Base-by-base conservation (phyloP, 2,888 invertebrate genomes). In the Agriopis aurantiaria region DNA sequence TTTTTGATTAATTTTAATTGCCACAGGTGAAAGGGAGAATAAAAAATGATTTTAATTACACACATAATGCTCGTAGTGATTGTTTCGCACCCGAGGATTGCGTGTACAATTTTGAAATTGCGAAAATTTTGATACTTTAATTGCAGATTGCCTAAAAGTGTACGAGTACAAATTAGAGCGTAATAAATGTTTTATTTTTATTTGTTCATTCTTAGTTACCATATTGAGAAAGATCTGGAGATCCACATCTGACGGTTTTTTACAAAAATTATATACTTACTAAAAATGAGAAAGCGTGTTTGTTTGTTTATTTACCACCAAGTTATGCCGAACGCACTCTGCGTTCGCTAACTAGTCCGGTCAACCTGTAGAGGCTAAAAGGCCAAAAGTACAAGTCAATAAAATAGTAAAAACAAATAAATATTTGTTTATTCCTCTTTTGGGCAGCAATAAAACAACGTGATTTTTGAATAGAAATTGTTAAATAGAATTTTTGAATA, bases 1-100 rank as follows among this genome's bases (percentile, higher is more conserved):
- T 84, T 75, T 80, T 78, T 83, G 82, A 83, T 84, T 81, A 81
- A 85, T 85, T 85, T 84, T 86, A 86, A 88, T 88, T 86, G 84
- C 80, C 74, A 66, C 77, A 58, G 80, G 87, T 85, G 88, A 88
- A 89, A 87, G 88, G 85, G 77, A 83, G 75, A 79, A 78, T 79
- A 81, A 83, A 82, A 81, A 81, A 83, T 74, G 75, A 78, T 77
- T 77, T 77, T 83, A 83, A 83, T 83, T 82, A 83, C 75, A 65
- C 75, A 65, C 73, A 74, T 69, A 69, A 72, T 67, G 63, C 48
- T 72, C 58, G 71, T 68, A 65, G 65, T 71, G 62, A 72, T 77
- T 76, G 70, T 75, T 75, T 73, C 69, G 66, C 68, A 68, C 69
- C 68, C 64, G 64, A 72, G 64, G 60, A 71, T 70, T 71, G 72